Evolutionary conservation across 1,140 invertebrate species (phyloP), one percentile per base, ranked within the genome.

Genomic region (Acromyrmex charruanus): DNA sequence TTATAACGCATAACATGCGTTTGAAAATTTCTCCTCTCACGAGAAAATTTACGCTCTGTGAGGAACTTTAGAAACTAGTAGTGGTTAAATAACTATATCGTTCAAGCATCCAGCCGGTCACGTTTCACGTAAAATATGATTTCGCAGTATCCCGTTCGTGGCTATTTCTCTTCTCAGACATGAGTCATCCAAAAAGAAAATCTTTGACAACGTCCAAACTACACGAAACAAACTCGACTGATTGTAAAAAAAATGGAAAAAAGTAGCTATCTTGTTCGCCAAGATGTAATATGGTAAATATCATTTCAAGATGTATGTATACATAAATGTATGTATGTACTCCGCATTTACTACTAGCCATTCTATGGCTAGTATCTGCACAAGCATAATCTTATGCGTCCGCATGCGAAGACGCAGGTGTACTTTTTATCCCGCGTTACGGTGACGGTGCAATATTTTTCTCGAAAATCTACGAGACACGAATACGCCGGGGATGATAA

Each of bases 301-400:
- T 25, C 31, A 68, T 31, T 65, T 77, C 5, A 9, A 31, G 4
- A 35, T 16, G 5, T 21, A n/a, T 4, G 9, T 21, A 51, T 1
- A 51, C 14, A 1, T 51, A n/a, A 28, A 63, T n/a, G 14, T n/a
- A 28, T 65, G 9, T 51, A 65, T 65, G 18, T 65, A 68, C n/a
- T 68, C 10, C 25, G 35, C 6, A 71, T 72, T 81, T 81, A 59
- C 61, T 59, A 44, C 61, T 59, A 44, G 58, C 35, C 1, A 6
- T 18, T 81, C 35, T n/a, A 59, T 21, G 16, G 18, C 16, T 80
- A 79, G 35, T 80, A 31, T 58, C 10, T 71, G 31, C 77, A 35
- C 35, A 35, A 88, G 25, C 58, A 82, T 89, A 88, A 88, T 88
- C 74, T 77, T 79, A 79, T 44, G 75, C 72, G 31, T 75, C 59